Percentiles rank a stretch among this genome's conserved stretches.
Conservation (phyloP, 2,113 vertebrate genomes). For the Platysteira castanea region DNA sequence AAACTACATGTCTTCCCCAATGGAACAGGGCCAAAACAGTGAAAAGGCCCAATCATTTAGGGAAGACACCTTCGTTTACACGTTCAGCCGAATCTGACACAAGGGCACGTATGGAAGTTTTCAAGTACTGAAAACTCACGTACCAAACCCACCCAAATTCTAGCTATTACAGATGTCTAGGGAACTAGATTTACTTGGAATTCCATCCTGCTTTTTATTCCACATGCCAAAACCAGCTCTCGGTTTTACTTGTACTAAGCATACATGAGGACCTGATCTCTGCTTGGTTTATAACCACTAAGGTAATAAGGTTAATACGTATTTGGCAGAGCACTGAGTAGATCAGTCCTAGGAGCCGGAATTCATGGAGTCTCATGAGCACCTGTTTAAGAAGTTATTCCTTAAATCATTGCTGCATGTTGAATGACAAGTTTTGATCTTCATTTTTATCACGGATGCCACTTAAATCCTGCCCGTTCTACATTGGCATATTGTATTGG, state of each 20-base stretch:
- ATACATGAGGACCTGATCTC: neutral
- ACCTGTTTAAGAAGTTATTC: neutral
- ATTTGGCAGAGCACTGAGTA: neutral
- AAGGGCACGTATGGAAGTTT: neutral
- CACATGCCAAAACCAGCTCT: neutral
- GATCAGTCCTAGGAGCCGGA: neutral
- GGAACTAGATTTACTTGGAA: neutral
- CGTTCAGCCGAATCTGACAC: fast-evolving
- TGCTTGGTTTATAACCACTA: neutral
- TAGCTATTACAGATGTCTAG: neutral
- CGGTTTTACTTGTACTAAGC: neutral
- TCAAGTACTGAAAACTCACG: fast-evolving
- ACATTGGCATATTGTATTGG: neutral
- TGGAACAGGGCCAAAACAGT: neutral
- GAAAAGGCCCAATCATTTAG: neutral
- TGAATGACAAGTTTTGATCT: neutral
- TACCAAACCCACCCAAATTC: neutral
- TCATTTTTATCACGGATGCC: neutral
- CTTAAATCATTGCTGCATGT: neutral
- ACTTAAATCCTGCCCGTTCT: neutral
- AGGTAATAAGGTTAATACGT: neutral
- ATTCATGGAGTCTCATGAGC: neutral
- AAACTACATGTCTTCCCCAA: neutral
- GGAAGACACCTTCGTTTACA: neutral
- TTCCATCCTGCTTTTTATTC: neutral